Percentiles rank a stretch among this genome's conserved stretches.
Conservation (phyloP, 2,113 vertebrate species). For the Burhinus oedicnemus region DNA sequence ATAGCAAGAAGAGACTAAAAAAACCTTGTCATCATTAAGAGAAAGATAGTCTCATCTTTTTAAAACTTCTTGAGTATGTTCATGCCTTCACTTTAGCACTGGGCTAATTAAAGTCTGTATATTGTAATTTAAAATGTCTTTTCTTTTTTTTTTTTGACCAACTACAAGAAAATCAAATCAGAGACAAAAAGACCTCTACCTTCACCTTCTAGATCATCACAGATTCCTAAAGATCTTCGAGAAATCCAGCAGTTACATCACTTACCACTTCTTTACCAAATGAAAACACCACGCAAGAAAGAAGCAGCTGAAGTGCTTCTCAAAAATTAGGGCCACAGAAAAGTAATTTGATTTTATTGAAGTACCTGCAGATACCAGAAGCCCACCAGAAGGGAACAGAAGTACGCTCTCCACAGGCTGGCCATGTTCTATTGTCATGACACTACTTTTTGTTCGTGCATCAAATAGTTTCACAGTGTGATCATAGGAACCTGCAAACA, state of each 20-base stretch:
- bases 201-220: background rate
- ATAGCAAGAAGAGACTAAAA: background rate
- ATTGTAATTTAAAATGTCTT: background rate
- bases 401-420: slow-evolving; percentile 96
- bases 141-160: background rate
- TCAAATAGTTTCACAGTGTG: slow-evolving; percentile 95
- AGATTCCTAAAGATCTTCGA: background rate
- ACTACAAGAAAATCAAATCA: background rate
- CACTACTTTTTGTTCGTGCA: slow-evolving; percentile 82
- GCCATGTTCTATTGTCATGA: slow-evolving; percentile 91
- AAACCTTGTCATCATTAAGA: background rate
- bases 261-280: background rate
- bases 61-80: background rate
- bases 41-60: background rate
- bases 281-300: background rate
- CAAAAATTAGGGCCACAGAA: background rate
- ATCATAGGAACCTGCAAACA: slow-evolving; percentile 90
- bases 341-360: background rate
- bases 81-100: background rate
- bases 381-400: slow-evolving; percentile 92
- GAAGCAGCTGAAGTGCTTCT: background rate
- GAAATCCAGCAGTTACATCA: background rate
- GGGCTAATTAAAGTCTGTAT: background rate
- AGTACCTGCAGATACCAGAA: slow-evolving; percentile 94
- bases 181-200: background rate